Conservation (phyloP, 2,797 vertebrate genomes). For the Paramormyrops hopkinsi region DNA sequence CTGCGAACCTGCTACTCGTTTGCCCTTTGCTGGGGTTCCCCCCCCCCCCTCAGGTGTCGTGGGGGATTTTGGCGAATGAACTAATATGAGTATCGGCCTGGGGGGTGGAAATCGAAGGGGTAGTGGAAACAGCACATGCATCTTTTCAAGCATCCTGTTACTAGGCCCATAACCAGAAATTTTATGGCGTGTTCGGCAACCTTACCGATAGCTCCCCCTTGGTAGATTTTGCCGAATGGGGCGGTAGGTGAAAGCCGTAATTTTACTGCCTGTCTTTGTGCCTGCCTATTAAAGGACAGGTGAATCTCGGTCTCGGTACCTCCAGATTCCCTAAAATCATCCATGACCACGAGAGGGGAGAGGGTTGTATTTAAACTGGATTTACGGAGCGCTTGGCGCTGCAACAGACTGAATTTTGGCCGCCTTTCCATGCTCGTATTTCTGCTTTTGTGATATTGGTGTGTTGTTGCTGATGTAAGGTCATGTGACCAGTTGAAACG, state of each 20-base stretch:
- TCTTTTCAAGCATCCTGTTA: not conserved
- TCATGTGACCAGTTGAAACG: not conserved
- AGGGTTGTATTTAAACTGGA: constrained; percentile 40
- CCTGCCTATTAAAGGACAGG: not conserved
- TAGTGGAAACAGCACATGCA: not conserved
- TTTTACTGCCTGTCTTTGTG: not conserved
- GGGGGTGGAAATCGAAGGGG: not conserved
- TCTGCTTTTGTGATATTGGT: not conserved
- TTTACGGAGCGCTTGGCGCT: constrained; percentile 47
- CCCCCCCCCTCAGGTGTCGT: not conserved
- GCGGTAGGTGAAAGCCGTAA: not conserved
- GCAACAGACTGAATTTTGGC: constrained; percentile 43
- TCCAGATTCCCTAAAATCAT: not conserved
- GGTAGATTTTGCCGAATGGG: not conserved
- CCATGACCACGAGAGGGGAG: constrained; percentile 30
- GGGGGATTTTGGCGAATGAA: not conserved
- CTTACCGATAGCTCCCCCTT: not conserved
- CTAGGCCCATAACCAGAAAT: constrained; percentile 1
- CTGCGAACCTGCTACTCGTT: constrained; percentile 17
- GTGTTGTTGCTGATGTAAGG: not conserved
- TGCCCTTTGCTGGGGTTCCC: constrained; percentile 6
- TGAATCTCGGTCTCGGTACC: not conserved
- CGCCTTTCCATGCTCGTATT: not conserved
- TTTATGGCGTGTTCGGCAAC: not conserved
- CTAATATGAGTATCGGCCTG: not conserved